These are phyloP conservation scores for Apodemus sylvaticus DNA, from an alignment of 2,113 vertebrate genomes.

Conservation along the genomic window DNA sequence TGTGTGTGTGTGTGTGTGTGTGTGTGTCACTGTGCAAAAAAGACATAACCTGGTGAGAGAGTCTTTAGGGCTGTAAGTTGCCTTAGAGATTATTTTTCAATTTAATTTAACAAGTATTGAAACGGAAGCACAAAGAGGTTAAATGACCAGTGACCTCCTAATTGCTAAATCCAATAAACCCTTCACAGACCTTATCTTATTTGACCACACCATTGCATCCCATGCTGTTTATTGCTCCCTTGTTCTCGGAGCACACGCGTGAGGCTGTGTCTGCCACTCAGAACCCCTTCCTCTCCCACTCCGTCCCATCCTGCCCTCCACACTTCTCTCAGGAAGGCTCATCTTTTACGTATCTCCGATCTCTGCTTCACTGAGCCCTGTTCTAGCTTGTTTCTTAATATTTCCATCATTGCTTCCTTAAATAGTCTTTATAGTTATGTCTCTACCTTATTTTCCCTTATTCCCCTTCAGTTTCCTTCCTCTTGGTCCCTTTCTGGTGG, in stretches of 20 bases:
- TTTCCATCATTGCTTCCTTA: neutral
- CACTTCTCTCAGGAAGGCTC: neutral
- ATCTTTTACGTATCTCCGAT: neutral
- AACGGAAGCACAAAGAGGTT: constrained; percentile 77
- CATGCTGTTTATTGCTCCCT: constrained; percentile 40
- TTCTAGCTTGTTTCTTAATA: neutral
- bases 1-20: neutral
- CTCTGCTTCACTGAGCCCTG: neutral
- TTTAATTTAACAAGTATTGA: constrained; percentile 77
- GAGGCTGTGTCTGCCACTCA: neutral
- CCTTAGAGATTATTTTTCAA: constrained; percentile 75
- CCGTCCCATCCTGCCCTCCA: neutral
- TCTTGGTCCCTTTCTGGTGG: neutral
- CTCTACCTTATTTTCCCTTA: neutral
- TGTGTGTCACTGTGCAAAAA: neutral
- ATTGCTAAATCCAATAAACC: constrained; percentile 77
- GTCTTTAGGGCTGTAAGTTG: constrained; percentile 60
- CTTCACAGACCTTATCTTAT: constrained; percentile 64
- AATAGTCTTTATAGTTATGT: neutral
- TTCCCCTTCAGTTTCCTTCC: neutral
- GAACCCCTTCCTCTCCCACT: neutral
- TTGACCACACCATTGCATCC: constrained; percentile 40
- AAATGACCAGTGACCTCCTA: constrained; percentile 75
- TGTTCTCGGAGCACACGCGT: neutral
- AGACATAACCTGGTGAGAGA: constrained; percentile 23